Evolutionary conservation across 2,888 invertebrate genomes (phyloP), one percentile per base, ranked within the genome.

Genomic region (Sepiola atlantica): DNA sequence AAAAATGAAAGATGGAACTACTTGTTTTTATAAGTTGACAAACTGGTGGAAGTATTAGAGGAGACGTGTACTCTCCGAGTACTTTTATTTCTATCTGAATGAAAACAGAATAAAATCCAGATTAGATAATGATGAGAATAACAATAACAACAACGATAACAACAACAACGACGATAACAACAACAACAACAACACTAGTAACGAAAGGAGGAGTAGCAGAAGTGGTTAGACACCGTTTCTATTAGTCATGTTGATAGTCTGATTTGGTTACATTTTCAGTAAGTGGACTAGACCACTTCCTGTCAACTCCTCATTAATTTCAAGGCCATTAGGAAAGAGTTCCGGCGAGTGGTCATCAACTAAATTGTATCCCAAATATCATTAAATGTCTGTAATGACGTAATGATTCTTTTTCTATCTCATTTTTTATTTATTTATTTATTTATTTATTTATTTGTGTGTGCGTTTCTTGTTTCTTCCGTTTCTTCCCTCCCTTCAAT

Each of bases 261-360:
- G 77, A n/a, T n/a, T 77, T 77, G 77, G 77, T 77, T n/a, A 77
- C n/a, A n/a, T 77, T 77, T 77, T 77, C 77, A n/a, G 32, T 77
- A n/a, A n/a, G 77, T 32, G 77, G 77, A 77, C 77, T n/a, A 16
- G 16, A 32, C n/a, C n/a, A 77, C 77, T 77, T 77, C 77, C 77
- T 77, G 77, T 77, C 77, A 77, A 77, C 77, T 77, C 32, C 77
- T n/a, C 32, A 77, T 77, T 77, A 77, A 77, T 32, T 77, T 77
- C 77, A 77, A 77, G 77, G 77, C 77, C 32, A 77, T 77, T 77
- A 77, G 77, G 77, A 77, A 32, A 77, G 32, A 77, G 77, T n/a
- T 77, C 77, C 77, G 77, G n/a, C n/a, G 77, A 77, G 77, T 77
- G 77, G 77, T n/a, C 77, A 77, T 77, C 77, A 77, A 77, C 77